phyloP scores from a whole-genome alignment of 2,797 vertebrate genomes.

The Neosilurus hyrtlii region DNA sequence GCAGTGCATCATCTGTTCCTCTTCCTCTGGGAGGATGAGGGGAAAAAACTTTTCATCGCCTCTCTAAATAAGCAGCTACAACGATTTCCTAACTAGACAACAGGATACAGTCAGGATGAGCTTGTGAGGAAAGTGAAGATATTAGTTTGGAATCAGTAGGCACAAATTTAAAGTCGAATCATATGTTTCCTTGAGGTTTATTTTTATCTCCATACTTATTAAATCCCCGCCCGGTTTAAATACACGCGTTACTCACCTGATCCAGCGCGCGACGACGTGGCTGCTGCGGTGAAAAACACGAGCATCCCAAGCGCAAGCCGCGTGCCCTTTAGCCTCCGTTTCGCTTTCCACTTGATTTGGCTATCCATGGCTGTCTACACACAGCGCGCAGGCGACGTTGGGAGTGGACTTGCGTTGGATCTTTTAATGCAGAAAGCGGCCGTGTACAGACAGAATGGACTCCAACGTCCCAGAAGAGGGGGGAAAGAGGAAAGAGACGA shows the following conservation, averaged over 20 bases:
- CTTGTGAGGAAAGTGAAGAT: neutral
- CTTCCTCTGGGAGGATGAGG: neutral
- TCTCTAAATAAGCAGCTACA: neutral
- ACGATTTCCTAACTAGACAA: neutral
- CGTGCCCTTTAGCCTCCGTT: conserved; percentile 79
- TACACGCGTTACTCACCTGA: conserved; percentile 71
- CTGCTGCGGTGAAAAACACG: conserved; percentile 66
- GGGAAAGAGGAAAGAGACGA: conserved; percentile 62
- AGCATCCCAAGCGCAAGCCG: conserved; percentile 73
- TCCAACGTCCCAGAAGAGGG: conserved; percentile 60
- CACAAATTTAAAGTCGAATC: neutral
- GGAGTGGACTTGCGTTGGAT: neutral
- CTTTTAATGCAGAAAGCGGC: conserved; percentile 55
- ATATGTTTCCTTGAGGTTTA: neutral
- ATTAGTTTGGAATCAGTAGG: neutral
- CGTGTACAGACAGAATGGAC: conserved; percentile 59
- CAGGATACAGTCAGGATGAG: neutral
- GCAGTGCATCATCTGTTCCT: conserved; percentile 9
- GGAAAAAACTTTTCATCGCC: neutral
- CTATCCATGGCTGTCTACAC: conserved; percentile 80
- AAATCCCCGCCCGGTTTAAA: neutral
- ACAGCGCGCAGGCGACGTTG: conserved; percentile 60
- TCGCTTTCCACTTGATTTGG: conserved; percentile 84
- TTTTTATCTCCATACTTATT: neutral
- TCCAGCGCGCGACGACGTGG: conserved; percentile 71